Evolutionary conservation across 2,797 vertebrate genomes (phyloP), one percentile per base, ranked within the genome.

Genomic region (Sebastes aleutianus): DNA sequence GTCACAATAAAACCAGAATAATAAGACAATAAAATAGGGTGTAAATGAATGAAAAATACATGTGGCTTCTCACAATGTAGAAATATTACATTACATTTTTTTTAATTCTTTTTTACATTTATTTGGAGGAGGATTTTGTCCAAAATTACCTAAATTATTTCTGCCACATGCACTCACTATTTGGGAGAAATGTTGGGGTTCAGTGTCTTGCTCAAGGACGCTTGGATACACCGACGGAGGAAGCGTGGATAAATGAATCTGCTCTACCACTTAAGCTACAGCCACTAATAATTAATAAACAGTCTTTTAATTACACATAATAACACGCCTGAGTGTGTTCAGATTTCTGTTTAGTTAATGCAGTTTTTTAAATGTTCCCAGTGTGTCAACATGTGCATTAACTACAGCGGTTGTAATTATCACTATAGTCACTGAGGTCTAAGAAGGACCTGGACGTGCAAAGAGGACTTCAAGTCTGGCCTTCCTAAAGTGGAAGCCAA

Each of bases 401-500:
- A 68, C 7, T 26, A n/a, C 8, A 24, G 16, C 61, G 7, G 32
- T 5, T 74, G n/a, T 36, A 62, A 66, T 34, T 47, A 8, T 27
- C 50, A 63, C 18, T 31, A 13, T 24, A 18, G 36, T 70, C 62
- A 34, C 16, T 65, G 68, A 34, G 18, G 29, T 65, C 67, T 34
- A 29, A 79, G n/a, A 71, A 32, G 61, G 32, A 73, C 14, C 31
- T 75, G 36, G 68, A 69, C 11, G 2, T 32, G 24, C 56, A 54
- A 66, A 63, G 31, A 64, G 27, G 61, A 77, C 70, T 56, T 72
- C 58, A 70, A 59, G 58, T 86, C 63, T 47, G 74, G 65, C 78
- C 79, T 78, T 3, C n/a, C 64, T 78, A 66, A 84, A 82, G 70
- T 89, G 76, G 71, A 88, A 83, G 71, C 76, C 70, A 80, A 85